These are phyloP conservation scores for Nymphalis c-album DNA, from an alignment of 2,888 invertebrate genomes.

Conservation along the genomic window DNA sequence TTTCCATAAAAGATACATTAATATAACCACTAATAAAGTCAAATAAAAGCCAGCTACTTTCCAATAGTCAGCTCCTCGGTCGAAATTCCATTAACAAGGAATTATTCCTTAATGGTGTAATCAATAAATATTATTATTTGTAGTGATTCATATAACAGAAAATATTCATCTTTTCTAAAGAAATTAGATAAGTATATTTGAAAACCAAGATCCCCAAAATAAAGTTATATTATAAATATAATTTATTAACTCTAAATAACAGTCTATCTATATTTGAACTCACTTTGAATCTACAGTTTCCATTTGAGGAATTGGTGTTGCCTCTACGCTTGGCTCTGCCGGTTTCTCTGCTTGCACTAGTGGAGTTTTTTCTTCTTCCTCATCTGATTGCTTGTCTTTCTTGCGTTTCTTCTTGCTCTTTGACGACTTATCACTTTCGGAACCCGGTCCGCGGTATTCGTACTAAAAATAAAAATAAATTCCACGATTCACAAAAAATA, in stretches of 20 bases:
- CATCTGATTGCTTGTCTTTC: conserved; percentile 90
- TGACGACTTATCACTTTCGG: conserved; percentile 76
- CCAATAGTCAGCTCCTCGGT: too few relatives aligned
- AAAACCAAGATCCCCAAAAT: too few relatives aligned
- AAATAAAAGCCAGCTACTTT: too few relatives aligned
- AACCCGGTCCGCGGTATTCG: conserved; percentile 86
- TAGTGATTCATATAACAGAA: too few relatives aligned
- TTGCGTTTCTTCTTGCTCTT: conserved; percentile 90
- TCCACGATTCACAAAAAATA: too few relatives aligned
- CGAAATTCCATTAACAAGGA: too few relatives aligned
- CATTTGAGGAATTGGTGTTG: conserved; percentile 5
- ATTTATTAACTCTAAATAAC: not conserved
- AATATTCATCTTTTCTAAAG: too few relatives aligned
- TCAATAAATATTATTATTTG: too few relatives aligned
- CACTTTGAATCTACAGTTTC: conserved; percentile 45
- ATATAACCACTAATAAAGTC: too few relatives aligned
- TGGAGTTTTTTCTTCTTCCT: conserved; percentile 76
- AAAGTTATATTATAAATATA: not conserved
- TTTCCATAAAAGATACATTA: too few relatives aligned
- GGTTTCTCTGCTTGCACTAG: conserved; percentile 42
- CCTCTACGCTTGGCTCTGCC: conserved; percentile 26
- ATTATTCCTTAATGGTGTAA: too few relatives aligned
- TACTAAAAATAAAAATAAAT: conserved; percentile 76
- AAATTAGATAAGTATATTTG: too few relatives aligned
- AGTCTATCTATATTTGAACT: conserved; percentile 29